Base-by-base conservation (phyloP, 2,888 invertebrate species). In the Coleophora flavipennella region DNA sequence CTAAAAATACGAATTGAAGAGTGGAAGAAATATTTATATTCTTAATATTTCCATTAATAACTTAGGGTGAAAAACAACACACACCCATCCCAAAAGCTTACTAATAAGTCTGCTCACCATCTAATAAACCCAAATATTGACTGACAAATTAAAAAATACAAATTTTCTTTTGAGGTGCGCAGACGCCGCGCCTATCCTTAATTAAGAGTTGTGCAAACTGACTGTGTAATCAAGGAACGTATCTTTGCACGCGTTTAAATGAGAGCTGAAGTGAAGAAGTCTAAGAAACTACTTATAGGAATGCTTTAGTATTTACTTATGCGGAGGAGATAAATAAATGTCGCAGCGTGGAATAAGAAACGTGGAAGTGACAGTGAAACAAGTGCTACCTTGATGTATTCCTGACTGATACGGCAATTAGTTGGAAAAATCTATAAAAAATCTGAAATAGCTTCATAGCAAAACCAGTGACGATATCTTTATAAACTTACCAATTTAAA, bases 61-160 rank as follows among this genome's bases (percentile, higher is more conserved):
- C 6, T 20, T 20, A 6, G 20, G 20, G 20, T 20, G 3, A 6
- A 4, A 4, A 4, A 4, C 20, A 20, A 20, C 20, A 20, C 6
- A 20, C 3, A 20, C 20, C 20, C 20, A 6, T 20, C 3, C 3
- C 20, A 20, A n/a, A n/a, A 52, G 51, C 45, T 39, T 41, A 43
- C 38, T 46, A 53, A 50, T 50, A 65, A 66, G 59, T 57, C 51
- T 55, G 45, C 59, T 62, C 59, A 60, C 61, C 63, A 65, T 71
- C 76, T 79, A 83, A 77, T 72, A 77, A 71, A 74, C 64, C 65
- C 66, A 77, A 84, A 84, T 79, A 80, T 84, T 81, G 66, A 62
- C 68, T 57, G 49, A 57, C 71, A 75, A 76, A 80, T 81, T 74
- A 79, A 77, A 81, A 78, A 80, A 78, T 79, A 68, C 62, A 55